phyloP scores from a whole-genome alignment of 2,113 vertebrate species.

The Mirza zaza region DNA sequence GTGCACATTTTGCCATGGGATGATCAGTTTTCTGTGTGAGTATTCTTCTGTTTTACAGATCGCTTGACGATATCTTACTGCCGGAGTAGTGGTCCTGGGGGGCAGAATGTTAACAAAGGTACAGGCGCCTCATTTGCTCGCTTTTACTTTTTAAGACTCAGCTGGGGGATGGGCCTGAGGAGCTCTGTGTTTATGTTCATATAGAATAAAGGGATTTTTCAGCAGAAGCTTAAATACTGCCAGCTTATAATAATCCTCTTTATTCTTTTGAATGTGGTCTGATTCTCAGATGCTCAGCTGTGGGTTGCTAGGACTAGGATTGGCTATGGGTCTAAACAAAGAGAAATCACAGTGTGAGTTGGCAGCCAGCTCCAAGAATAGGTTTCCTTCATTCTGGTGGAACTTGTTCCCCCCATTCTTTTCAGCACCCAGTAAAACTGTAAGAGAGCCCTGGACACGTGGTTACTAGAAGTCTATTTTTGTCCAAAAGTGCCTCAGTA shows the following conservation, averaged over 20 bases:
- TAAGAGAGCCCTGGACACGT: not conserved
- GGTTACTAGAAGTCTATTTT: not conserved
- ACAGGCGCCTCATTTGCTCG: not conserved
- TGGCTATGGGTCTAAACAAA: constrained; percentile 41
- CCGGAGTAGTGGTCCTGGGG: constrained; percentile 94
- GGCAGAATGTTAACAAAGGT: constrained; percentile 98
- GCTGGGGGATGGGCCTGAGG: not conserved
- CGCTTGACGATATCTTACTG: constrained; percentile 91
- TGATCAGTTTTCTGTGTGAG: not conserved
- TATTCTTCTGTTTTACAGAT: constrained; percentile 81
- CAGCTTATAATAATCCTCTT: constrained; percentile 66
- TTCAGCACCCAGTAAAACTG: not conserved
- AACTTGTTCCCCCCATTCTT: not conserved
- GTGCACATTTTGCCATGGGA: not conserved
- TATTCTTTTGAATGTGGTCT: constrained; percentile 32
- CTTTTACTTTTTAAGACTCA: not conserved
- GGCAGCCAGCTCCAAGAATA: not conserved
- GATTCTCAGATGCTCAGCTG: constrained; percentile 2
- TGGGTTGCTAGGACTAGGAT: not conserved
- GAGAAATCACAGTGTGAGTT: not conserved
- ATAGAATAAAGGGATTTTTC: constrained; percentile 38
- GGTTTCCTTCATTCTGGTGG: not conserved
- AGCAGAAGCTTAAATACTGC: not conserved
- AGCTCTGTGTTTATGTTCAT: not conserved
- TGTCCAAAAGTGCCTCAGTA: not conserved